Conservation (phyloP, 2,888 invertebrate species). For the Limnephilus auricula region DNA sequence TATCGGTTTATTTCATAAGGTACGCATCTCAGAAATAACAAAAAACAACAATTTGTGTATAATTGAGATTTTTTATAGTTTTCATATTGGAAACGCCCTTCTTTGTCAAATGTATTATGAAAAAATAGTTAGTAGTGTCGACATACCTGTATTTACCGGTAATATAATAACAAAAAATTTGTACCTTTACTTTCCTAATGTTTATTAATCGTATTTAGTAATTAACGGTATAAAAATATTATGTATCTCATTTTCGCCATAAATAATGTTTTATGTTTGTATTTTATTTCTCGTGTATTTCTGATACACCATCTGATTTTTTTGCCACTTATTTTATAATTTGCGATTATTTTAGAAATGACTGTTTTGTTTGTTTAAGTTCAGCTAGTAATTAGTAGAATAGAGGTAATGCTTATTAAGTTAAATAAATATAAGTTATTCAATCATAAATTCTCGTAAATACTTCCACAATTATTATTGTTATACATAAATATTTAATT, state of each 20-base stretch:
- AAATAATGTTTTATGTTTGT: constrained; percentile 5
- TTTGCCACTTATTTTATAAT: constrained; percentile 26
- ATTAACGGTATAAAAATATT: constrained; percentile 19
- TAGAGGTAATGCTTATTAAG: constrained; percentile 13
- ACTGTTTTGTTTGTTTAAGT: not conserved
- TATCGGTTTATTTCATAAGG: constrained; percentile 10
- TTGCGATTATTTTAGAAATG: constrained; percentile 16
- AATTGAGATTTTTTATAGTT: constrained; percentile 64
- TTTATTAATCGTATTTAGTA: not conserved
- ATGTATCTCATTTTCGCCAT: constrained; percentile 40
- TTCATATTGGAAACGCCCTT: constrained; percentile 66
- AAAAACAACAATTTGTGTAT: constrained; percentile 39
- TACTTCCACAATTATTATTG: constrained; percentile 20
- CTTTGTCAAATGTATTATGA: constrained; percentile 54
- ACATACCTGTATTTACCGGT: constrained; percentile 35
- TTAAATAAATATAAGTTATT: constrained; percentile 9
- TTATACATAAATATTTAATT: not conserved
- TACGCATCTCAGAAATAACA: constrained; percentile 68
- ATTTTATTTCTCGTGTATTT: not conserved
- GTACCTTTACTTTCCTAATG: constrained; percentile 53
- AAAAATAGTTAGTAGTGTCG: constrained; percentile 33
- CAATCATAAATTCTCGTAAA: not conserved
- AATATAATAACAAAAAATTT: constrained; percentile 49
- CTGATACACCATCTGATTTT: constrained; percentile 24
- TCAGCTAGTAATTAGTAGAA: not conserved